These are phyloP conservation scores for Synanthedon andrenaeformis DNA, from an alignment of 2,888 invertebrate species.

Conservation along the genomic window DNA sequence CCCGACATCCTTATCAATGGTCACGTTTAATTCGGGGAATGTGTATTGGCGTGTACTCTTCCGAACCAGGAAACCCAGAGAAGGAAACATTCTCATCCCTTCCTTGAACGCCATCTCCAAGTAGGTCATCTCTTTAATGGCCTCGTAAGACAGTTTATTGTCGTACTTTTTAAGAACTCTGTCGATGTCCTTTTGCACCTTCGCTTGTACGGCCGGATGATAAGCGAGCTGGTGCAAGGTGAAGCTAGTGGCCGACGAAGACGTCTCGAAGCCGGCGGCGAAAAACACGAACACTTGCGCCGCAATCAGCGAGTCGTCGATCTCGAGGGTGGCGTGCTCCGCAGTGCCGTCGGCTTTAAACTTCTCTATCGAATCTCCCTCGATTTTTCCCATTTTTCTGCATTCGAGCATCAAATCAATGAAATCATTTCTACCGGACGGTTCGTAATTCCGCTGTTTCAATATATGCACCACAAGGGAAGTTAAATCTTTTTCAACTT, in stretches of 20 bases:
- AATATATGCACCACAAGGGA: conserved; percentile 31
- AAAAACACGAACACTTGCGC: conserved; percentile 43
- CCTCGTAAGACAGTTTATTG: conserved; percentile 32
- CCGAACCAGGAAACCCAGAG: conserved; percentile 34
- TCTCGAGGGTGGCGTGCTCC: conserved; percentile 12
- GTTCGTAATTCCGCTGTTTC: conserved; percentile 29
- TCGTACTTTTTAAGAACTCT: conserved; percentile 22
- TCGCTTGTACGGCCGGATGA: conserved; percentile 27
- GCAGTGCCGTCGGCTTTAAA: conserved; percentile 23
- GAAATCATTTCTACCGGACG: conserved; percentile 34
- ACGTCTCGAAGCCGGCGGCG: conserved; percentile 43
- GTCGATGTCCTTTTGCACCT: conserved; percentile 34
- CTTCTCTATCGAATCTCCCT: conserved; percentile 31
- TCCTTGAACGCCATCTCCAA: conserved; percentile 37
- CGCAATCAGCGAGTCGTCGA: conserved; percentile 30
- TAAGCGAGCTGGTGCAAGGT: conserved; percentile 40
- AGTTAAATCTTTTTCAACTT: conserved; percentile 25
- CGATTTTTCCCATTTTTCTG: conserved; percentile 26
- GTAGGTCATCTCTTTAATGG: conserved; percentile 36
- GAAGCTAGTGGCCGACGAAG: conserved; percentile 38
- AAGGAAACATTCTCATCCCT: conserved; percentile 40
- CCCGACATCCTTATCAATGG: conserved; percentile 30
- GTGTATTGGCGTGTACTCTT: conserved; percentile 28
- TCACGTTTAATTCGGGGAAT: conserved; percentile 27
- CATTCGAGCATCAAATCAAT: conserved; percentile 36